Evolutionary conservation across 1,140 invertebrate species (phyloP).

Genomic region (Heliconius himera): DNA sequence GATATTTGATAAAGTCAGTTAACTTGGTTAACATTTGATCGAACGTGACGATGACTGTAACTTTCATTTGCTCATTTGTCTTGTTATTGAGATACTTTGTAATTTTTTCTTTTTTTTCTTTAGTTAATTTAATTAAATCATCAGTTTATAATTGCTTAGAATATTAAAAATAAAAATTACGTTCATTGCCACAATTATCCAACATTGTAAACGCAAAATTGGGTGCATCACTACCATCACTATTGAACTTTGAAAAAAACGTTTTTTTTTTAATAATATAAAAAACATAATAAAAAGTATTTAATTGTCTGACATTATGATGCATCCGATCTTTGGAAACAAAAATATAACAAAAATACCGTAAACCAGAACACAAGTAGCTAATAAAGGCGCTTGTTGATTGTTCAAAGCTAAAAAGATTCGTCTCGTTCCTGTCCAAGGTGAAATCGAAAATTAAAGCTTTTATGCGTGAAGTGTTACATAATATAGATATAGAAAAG

Average conservation of each 20-base stretch:
- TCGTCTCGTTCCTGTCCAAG: conserved; percentile 42
- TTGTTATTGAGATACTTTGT: neutral
- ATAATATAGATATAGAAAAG: neutral
- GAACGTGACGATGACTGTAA: neutral
- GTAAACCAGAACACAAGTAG: conserved; percentile 52
- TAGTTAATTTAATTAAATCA: too few relatives aligned
- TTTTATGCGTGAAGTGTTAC: neutral
- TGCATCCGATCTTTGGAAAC: conserved; percentile 6
- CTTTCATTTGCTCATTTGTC: neutral
- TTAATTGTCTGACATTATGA: conserved; percentile 3
- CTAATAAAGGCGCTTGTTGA: conserved; percentile 39
- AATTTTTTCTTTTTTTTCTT: neutral
- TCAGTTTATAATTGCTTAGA: neutral
- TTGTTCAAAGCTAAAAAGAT: conserved; percentile 43
- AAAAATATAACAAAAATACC: conserved; percentile 36
- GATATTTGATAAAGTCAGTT: neutral
- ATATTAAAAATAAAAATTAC: neutral
- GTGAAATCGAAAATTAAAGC: neutral
- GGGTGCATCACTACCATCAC: neutral
- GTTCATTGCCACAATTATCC: neutral
- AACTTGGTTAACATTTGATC: neutral
- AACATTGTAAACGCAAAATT: neutral
- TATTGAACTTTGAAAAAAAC: neutral
- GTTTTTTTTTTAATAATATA: neutral
- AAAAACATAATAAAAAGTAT: neutral